Evolutionary conservation across 2,113 vertebrate species (phyloP), one percentile per base, ranked within the genome.

Genomic region (Grammomys surdaster): DNA sequence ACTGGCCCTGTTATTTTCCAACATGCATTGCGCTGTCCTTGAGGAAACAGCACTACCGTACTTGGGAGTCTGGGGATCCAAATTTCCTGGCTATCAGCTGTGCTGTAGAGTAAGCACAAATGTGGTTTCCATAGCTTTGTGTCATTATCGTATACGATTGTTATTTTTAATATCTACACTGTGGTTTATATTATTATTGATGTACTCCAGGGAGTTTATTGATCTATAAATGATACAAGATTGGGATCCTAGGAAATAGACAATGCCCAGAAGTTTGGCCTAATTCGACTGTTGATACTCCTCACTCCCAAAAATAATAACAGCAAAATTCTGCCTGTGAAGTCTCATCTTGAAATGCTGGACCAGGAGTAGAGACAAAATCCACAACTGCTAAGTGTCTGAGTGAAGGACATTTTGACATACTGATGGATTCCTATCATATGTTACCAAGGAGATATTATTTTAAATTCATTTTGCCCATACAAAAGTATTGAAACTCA

Each of bases 361-460:
- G 63, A 67, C 0, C 16, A 76, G 80, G 94, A 92, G 10, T 7
- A 65, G 77, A 65, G 67, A 88, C 67, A 65, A 76, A 51, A 69
- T 10, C 17, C 26, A 43, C 90, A 70, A 78, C 36, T 56, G 4
- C 51, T 89, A 22, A 95, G 54, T 40, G 84, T 43, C 81, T 76
- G 86, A 82, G 58, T 76, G 48, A 67, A 89, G 60, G 19, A 9
- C n/a, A 78, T 88, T 95, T 86, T 97, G 90, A 93, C 60, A 94
- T 63, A 26, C 7, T 0, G 70, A 94, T 93, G 69, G 12, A 88
- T 67, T 78, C 48, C 48, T 36, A 65, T 80, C 36, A 2, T 28
- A 36, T 8, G 70, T 89, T 96, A 86, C 82, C 84, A 77, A 84
- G 73, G 36, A 72, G 19, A 7, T 69, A 95, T 82, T 85, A 58